Base-by-base conservation (phyloP, 2,888 invertebrate genomes). In the Spicauda simplicius region DNA sequence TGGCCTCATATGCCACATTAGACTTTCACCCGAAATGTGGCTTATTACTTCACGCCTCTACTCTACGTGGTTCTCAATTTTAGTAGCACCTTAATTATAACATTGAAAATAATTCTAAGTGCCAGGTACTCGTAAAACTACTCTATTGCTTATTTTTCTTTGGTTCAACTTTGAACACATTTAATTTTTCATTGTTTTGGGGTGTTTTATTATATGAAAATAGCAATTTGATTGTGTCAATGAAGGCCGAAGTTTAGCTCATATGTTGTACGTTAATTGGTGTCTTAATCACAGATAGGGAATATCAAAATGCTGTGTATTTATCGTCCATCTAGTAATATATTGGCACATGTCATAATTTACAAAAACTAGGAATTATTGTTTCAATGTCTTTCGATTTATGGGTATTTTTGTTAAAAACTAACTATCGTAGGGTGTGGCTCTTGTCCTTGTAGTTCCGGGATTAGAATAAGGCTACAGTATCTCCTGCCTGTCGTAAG, bases 11-110 rank as follows among this genome's bases (percentile, higher is more conserved):
- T 25, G 25, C 2, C 25, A 25, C 25, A 25, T 25, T 25, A 33
- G 1, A 33, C 8, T 6, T 8, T 33, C 33, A 33, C 33, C 33
- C 10, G 8, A 59, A 10, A 50, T 52, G 30, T 33, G 50, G 50
- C 33, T 10, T 30, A 18, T 5, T 25, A 5, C 52, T 12, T 16
- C 25, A 16, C 33, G 4, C 7, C 14, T 52, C 60, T 33, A 52
- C 0, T 60, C 52, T 60, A 52, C 16, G 16, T 60, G 25, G 25
- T 25, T 25, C 5, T 25, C 25, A 25, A 25, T 60, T 33, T 45
- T 60, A 52, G 52, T 60, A 60, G 60, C 60, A 60, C 60, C 60
- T 50, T 52, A 59, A 25, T 54, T 59, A 52, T 52, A 60, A 52
- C 60, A 33, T 11, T 59, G 60, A 19, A 37, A 52, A 18, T 10